Percentiles rank a stretch among this genome's conserved stretches.
These are phyloP conservation scores for Fratercula arctica DNA, from an alignment of 2,797 vertebrate genomes.

Conservation along the genomic window DNA sequence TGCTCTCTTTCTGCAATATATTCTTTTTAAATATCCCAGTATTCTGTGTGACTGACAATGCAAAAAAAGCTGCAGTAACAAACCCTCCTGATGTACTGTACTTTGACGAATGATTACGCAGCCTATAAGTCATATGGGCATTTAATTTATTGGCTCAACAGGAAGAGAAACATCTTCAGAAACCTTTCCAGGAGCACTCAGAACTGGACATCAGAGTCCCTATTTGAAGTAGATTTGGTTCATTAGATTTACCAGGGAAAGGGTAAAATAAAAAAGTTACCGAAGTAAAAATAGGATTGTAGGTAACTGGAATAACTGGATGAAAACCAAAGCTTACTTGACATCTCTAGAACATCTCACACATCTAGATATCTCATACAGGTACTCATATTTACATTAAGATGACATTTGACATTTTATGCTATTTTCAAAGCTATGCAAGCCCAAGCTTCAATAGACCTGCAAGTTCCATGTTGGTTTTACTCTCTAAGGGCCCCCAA, in stretches of 20 bases:
- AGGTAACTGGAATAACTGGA: neutral
- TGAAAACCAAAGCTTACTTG: neutral
- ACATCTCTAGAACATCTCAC: neutral
- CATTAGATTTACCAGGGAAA: neutral
- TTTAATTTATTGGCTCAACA: neutral
- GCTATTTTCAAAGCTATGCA: neutral
- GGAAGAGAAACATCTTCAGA: neutral
- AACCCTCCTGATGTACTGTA: neutral
- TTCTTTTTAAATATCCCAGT: neutral
- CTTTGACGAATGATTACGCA: neutral
- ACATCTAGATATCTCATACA: neutral
- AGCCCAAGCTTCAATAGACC: neutral
- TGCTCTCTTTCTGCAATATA: neutral
- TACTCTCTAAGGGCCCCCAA: neutral
- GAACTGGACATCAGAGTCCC: neutral
- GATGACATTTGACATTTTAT: neutral
- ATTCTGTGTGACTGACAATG: neutral
- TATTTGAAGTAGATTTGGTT: neutral
- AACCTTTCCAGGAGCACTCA: neutral
- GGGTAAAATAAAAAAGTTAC: neutral
- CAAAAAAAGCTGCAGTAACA: neutral
- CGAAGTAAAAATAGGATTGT: neutral
- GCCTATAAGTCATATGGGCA: neutral
- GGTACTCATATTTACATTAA: neutral
- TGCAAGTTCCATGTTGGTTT: rapidly evolving